These are phyloP conservation scores for Heliconius melpomene DNA, from an alignment of 1,140 invertebrate genomes.

Conservation along the genomic window DNA sequence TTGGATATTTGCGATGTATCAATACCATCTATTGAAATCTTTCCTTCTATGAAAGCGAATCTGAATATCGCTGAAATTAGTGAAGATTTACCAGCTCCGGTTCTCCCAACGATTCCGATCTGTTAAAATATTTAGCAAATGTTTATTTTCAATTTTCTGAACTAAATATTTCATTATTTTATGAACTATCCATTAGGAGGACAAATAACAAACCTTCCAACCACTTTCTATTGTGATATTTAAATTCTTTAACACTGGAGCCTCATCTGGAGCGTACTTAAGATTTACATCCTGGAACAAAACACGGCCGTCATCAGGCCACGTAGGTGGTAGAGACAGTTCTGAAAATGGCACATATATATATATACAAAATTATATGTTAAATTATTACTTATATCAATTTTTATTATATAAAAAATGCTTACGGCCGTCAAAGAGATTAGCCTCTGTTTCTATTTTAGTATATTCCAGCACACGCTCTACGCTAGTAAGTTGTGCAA, in stretches of 20 bases:
- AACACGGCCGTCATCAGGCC: slow-evolving; percentile 84
- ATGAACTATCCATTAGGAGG: background rate
- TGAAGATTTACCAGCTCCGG: slow-evolving; percentile 89
- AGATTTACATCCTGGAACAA: slow-evolving; percentile 85
- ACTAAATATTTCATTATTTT: background rate
- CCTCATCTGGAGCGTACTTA: slow-evolving; percentile 83
- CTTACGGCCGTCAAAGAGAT: slow-evolving; percentile 76
- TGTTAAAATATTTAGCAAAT: background rate
- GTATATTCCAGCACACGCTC: slow-evolving; percentile 91
- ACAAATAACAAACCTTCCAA: slow-evolving; percentile 82
- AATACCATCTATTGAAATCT: slow-evolving; percentile 84
- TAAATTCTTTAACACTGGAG: slow-evolving; percentile 86
- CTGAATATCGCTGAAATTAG: slow-evolving; percentile 87
- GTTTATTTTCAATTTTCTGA: background rate
- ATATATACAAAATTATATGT: background rate
- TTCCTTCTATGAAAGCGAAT: slow-evolving; percentile 85
- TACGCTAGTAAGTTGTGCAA: slow-evolving; percentile 92
- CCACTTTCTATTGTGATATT: slow-evolving; percentile 83
- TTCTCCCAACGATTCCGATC: slow-evolving; percentile 82
- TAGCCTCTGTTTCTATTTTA: slow-evolving; percentile 82
- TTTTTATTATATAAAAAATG: slow-evolving; percentile 20
- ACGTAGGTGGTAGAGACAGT: slow-evolving; percentile 75
- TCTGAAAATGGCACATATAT: slow-evolving; percentile 48
- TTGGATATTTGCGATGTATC: slow-evolving; percentile 81
- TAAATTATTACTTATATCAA: background rate